Evolutionary conservation across 1,140 invertebrate species (phyloP).

Genomic region (Mylabris phalerata): DNA sequence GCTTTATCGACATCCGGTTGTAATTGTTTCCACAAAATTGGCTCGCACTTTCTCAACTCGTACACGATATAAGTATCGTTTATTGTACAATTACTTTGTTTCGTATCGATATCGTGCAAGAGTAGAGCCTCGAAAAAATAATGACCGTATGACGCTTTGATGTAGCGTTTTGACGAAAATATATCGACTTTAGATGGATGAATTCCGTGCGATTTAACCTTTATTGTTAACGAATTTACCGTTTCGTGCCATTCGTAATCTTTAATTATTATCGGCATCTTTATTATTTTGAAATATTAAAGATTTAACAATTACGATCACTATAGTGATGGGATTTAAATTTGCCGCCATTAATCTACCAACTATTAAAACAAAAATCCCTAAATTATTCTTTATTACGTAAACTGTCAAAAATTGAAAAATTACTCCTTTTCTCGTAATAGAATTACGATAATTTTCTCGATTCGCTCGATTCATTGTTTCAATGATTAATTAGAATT

Average conservation of each 20-base stretch:
- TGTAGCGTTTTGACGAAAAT: constrained; percentile 55
- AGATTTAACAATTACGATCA: neutral
- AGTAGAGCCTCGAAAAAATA: constrained; percentile 63
- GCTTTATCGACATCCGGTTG: constrained; percentile 48
- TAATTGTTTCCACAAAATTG: constrained; percentile 50
- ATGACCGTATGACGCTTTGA: constrained; percentile 59
- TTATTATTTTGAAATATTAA: constrained; percentile 5
- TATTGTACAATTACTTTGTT: constrained; percentile 52
- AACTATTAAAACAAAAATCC: no score
- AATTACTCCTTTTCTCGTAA: neutral
- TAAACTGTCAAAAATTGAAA: neutral
- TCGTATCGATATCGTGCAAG: constrained; percentile 47
- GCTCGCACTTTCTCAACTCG: constrained; percentile 52
- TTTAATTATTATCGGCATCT: constrained; percentile 65
- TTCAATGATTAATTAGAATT: neutral
- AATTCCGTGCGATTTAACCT: constrained; percentile 49
- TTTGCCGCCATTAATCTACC: no score
- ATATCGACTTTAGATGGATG: constrained; percentile 52
- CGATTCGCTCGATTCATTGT: neutral
- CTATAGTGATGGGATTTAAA: neutral
- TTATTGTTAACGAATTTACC: constrained; percentile 47
- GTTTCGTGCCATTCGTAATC: constrained; percentile 64
- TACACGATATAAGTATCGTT: constrained; percentile 50
- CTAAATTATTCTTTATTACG: neutral
- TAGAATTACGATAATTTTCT: no score